Percentiles rank a stretch among this genome's conserved stretches.
Conservation (phyloP, 2,888 invertebrate species). For the Lasioglossum villosulum region DNA sequence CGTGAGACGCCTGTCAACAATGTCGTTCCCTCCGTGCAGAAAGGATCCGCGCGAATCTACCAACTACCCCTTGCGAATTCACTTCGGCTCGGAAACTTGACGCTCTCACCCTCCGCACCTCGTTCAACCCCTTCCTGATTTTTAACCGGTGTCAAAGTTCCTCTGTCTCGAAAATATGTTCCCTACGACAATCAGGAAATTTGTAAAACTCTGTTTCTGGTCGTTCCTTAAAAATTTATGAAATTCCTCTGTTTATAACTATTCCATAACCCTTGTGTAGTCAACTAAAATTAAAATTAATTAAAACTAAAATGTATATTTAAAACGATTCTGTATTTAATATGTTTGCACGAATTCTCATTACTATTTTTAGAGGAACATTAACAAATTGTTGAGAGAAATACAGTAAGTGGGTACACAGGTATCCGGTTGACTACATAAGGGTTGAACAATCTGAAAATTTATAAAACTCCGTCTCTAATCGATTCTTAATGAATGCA, state of each 20-base stretch:
- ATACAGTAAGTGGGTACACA: too few relatives aligned
- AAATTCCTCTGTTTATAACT: too few relatives aligned
- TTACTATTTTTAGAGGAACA: too few relatives aligned
- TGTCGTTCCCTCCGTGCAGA: constrained; percentile 71
- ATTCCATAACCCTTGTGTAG: too few relatives aligned
- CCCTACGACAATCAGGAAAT: background rate
- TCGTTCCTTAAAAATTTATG: too few relatives aligned
- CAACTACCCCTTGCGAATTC: background rate
- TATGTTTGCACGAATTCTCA: too few relatives aligned
- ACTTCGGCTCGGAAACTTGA: background rate
- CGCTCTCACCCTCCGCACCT: background rate
- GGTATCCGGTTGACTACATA: too few relatives aligned
- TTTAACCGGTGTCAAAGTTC: background rate
- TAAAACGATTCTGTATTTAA: too few relatives aligned
- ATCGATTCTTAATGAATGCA: background rate
- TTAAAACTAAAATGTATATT: too few relatives aligned
- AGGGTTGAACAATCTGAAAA: background rate
- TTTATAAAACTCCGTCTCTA: background rate
- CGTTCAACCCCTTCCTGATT: background rate
- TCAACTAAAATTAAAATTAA: too few relatives aligned
- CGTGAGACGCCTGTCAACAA: constrained; percentile 83
- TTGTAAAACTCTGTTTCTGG: background rate
- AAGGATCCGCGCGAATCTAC: constrained; percentile 30
- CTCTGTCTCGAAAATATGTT: background rate
- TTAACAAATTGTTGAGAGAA: too few relatives aligned